Evolutionary conservation across 1,140 invertebrate species (phyloP), one percentile per base, ranked within the genome.

Genomic region (Schlechtendalia chinensis): DNA sequence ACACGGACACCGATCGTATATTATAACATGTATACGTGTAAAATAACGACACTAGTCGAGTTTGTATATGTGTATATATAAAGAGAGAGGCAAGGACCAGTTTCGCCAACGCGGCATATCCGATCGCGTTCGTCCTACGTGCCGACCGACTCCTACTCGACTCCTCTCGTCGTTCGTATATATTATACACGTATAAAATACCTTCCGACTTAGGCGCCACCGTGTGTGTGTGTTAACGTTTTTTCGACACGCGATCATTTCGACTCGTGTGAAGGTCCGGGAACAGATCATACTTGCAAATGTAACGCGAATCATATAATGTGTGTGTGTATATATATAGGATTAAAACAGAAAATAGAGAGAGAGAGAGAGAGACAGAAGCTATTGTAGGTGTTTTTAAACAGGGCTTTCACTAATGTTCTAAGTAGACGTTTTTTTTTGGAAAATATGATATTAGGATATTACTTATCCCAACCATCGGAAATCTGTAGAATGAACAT

Each of bases 41-140:
- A 22, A 58, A 61, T 29, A 61, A 61, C 58, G 8, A 16, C 58
- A 12, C n/a, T 10, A 59, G 56, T 59, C 8, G 56, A 11, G 32
- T 39, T 22, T 45, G 22, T n/a, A 3, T 27, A 6, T 47, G 22
- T 69, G n/a, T 69, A 47, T n/a, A 67, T 71, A n/a, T n/a, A n/a
- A n/a, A n/a, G n/a, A n/a, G n/a, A 19, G 39, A 45, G 2, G 24
- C 24, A 22, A 16, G 47, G 75, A 79, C 75, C 75, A 79, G 75
- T 79, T 79, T 79, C 75, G 75, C 75, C 75, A 79, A 79, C 75
- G 75, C 75, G 58, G 75, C 75, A 39, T 17, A 47, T 67, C 63
- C 63, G 32, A 67, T 39, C 47, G 29, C 22, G 65, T 72, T 79
- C 75, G 32, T 79, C 75, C 75, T 50, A 79, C 75, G 39, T 24